Evolutionary conservation across 2,113 vertebrate genomes (phyloP).

Genomic region (Andinoacara biseriatus): DNA sequence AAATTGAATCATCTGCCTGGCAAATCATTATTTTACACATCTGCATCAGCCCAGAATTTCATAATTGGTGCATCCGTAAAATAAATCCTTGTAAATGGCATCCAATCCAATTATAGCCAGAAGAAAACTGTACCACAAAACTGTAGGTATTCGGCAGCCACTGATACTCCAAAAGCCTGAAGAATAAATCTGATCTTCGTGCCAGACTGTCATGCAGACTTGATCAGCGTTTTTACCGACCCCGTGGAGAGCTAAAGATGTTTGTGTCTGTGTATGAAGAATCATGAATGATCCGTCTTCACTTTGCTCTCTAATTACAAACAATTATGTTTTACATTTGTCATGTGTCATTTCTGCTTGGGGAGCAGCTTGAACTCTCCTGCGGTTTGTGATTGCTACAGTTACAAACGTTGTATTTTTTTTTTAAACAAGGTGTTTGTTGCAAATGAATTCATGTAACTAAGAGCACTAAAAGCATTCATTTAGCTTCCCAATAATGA

Average conservation of each 20-base stretch:
- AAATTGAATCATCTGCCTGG: background rate
- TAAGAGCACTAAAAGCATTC: conserved; percentile 65
- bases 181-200: conserved; percentile 16
- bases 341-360: background rate
- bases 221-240: conserved; percentile 31
- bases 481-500: conserved; percentile 49
- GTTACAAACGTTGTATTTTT: background rate
- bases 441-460: conserved; percentile 56
- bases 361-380: conserved; percentile 1
- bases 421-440: conserved; percentile 5
- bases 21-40: background rate
- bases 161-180: conserved; percentile 1
- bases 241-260: conserved; percentile 4
- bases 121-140: background rate
- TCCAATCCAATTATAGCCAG: background rate
- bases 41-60: background rate
- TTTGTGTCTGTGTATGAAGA: background rate
- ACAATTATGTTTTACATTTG: conserved; percentile 38
- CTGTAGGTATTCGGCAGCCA: background rate
- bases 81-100: background rate
- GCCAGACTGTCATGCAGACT: conserved; percentile 25
- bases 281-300: conserved; percentile 5
- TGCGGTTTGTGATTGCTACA: conserved; percentile 15
- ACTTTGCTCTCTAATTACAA: conserved; percentile 42
- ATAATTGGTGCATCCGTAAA: background rate